These are phyloP conservation scores for Lysandra bellargus DNA, from an alignment of 2,888 invertebrate species.

Conservation along the genomic window DNA sequence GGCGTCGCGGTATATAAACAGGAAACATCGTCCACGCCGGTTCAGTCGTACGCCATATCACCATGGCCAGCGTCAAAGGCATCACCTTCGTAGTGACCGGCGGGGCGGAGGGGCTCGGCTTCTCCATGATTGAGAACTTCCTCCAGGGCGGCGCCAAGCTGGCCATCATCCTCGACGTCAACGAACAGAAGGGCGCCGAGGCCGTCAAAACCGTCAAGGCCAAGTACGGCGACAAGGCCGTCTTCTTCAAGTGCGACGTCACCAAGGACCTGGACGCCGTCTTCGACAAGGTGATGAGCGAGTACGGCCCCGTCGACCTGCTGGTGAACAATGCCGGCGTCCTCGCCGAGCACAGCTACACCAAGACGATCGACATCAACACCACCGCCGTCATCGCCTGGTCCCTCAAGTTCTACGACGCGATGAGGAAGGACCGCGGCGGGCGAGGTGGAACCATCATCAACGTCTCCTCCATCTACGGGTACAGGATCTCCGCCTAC, in stretches of 20 bases:
- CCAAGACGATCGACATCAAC: conserved; percentile 53
- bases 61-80: conserved; percentile 40
- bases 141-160: conserved; percentile 41
- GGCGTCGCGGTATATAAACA: not conserved
- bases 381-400: conserved; percentile 51
- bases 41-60: not conserved
- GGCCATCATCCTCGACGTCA: conserved; percentile 40
- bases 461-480: conserved; percentile 81
- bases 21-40: not conserved
- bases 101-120: conserved; percentile 41
- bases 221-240: conserved; percentile 61
- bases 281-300: conserved; percentile 48
- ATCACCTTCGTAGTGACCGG: conserved; percentile 42
- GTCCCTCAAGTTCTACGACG: conserved; percentile 71
- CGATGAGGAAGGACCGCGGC: conserved; percentile 75
- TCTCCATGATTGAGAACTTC: conserved; percentile 41
- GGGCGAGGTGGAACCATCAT: conserved; percentile 81
- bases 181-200: conserved; percentile 39
- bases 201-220: conserved; percentile 43
- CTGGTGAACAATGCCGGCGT: conserved; percentile 64
- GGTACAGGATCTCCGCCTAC: conserved; percentile 66
- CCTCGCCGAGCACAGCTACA: conserved; percentile 42
- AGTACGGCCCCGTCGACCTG: conserved; percentile 56
- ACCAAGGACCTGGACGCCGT: conserved; percentile 61
- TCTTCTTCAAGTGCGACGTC: conserved; percentile 73